Conservation (phyloP, 2,888 invertebrate species). For the Aspidiotus rigidus region DNA sequence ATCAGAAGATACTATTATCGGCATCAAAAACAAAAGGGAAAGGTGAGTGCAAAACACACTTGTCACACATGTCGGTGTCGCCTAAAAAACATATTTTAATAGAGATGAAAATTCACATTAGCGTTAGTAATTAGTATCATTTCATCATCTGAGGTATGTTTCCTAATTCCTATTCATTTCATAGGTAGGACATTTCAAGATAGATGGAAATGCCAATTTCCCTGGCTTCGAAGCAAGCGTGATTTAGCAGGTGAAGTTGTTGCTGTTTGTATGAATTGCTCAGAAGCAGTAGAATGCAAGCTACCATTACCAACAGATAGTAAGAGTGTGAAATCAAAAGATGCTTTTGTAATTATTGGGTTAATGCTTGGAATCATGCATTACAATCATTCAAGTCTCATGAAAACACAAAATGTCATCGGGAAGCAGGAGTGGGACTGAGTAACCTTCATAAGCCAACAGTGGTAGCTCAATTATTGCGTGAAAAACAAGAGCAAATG, state of each 20-base stretch:
- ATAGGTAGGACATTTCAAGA: not conserved
- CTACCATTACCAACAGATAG: slow-evolving; percentile 3
- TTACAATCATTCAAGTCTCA: not conserved
- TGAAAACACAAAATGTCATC: not conserved
- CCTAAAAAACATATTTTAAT: no score
- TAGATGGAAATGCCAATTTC: not conserved
- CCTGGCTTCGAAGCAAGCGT: not conserved
- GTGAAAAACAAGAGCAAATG: not conserved
- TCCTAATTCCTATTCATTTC: no score
- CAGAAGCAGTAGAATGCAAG: not conserved
- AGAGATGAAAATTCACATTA: no score
- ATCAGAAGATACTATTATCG: no score
- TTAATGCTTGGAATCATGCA: slow-evolving; percentile 4
- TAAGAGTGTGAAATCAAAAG: not conserved
- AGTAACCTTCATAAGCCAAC: not conserved
- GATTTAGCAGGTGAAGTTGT: no score
- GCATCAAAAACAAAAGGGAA: no score
- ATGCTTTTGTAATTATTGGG: slow-evolving; percentile 3
- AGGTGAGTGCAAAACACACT: no score
- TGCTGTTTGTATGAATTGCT: not conserved
- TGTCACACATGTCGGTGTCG: no score
- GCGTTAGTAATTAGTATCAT: no score
- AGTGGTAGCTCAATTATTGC: not conserved
- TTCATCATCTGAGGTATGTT: no score
- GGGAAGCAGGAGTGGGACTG: not conserved